Percentiles rank a stretch among this genome's conserved stretches.
Conservation (phyloP, 1,140 invertebrate genomes). For the Papilio machaon region DNA sequence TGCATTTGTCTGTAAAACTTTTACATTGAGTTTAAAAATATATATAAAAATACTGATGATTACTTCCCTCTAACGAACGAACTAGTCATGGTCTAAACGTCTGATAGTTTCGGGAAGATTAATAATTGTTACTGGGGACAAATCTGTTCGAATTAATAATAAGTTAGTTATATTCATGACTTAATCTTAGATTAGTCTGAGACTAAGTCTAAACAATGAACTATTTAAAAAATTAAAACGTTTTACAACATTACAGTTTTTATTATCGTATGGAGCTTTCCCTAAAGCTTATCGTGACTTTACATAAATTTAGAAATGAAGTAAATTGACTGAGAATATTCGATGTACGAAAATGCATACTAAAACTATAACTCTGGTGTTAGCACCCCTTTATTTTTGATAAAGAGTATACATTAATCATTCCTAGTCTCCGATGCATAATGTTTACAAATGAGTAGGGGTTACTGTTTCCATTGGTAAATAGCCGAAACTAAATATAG, state of each 20-base stretch:
- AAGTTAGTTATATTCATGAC: too few relatives aligned
- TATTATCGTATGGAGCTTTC: not conserved
- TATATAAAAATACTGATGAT: not conserved
- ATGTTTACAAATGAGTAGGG: not conserved
- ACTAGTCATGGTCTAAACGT: too few relatives aligned
- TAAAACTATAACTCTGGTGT: not conserved
- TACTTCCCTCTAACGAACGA: too few relatives aligned
- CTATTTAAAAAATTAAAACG: not conserved
- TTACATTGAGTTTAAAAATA: slow-evolving; percentile 37
- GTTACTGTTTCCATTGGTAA: not conserved
- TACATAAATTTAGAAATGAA: not conserved
- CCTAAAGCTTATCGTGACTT: not conserved
- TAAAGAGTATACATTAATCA: not conserved
- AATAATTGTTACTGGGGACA: not conserved
- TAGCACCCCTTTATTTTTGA: not conserved
- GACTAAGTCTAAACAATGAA: not conserved
- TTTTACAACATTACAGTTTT: not conserved
- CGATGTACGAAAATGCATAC: not conserved
- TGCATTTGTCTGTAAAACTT: slow-evolving; percentile 60
- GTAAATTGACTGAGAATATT: not conserved
- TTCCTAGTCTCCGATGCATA: not conserved
- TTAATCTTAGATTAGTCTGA: too few relatives aligned
- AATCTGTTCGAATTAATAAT: not conserved
- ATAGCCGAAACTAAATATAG: not conserved
- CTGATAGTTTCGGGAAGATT: not conserved